A percentile compares a stretch with the other conserved stretches of the same genome.
These are phyloP conservation scores for Scaptodrosophila lebanonensis DNA, from an alignment of 1,140 invertebrate genomes.

Conservation along the genomic window DNA sequence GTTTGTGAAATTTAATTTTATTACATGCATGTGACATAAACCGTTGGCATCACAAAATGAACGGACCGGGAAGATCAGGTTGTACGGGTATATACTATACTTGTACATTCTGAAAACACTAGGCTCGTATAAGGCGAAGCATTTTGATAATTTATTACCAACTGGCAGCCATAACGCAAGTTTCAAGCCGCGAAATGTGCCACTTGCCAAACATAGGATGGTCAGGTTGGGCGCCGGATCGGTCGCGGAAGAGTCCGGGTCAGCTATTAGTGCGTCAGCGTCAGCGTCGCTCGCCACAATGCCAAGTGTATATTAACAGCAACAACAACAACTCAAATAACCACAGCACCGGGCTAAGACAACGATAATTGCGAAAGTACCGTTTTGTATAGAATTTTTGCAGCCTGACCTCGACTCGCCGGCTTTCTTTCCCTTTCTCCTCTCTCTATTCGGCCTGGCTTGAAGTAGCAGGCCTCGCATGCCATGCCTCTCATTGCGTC, in stretches of 20 bases:
- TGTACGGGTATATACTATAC: too few relatives aligned
- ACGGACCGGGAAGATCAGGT: too few relatives aligned
- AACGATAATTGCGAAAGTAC: constrained; percentile 73
- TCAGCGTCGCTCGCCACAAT: constrained; percentile 43
- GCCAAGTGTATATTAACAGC: constrained; percentile 61
- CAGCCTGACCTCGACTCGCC: constrained; percentile 7
- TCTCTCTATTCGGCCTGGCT: neutral
- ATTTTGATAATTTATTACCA: constrained; percentile 75
- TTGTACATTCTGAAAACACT: too few relatives aligned
- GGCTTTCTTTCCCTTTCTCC: neutral
- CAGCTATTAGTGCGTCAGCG: constrained; percentile 71
- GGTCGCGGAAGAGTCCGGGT: neutral
- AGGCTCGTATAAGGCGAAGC: constrained; percentile 36
- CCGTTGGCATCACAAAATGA: constrained; percentile 55
- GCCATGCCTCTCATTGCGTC: constrained; percentile 53
- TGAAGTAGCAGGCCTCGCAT: constrained; percentile 25
- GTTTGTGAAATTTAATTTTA: constrained; percentile 70
- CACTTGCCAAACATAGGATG: constrained; percentile 26
- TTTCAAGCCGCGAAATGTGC: constrained; percentile 49
- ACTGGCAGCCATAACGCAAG: constrained; percentile 62
- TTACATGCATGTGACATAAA: constrained; percentile 73
- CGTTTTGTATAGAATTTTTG: constrained; percentile 63
- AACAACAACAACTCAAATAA: constrained; percentile 12
- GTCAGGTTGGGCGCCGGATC: neutral
- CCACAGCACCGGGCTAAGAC: constrained; percentile 42